phyloP scores from a whole-genome alignment of 2,888 invertebrate genomes.

The Noctua pronuba region DNA sequence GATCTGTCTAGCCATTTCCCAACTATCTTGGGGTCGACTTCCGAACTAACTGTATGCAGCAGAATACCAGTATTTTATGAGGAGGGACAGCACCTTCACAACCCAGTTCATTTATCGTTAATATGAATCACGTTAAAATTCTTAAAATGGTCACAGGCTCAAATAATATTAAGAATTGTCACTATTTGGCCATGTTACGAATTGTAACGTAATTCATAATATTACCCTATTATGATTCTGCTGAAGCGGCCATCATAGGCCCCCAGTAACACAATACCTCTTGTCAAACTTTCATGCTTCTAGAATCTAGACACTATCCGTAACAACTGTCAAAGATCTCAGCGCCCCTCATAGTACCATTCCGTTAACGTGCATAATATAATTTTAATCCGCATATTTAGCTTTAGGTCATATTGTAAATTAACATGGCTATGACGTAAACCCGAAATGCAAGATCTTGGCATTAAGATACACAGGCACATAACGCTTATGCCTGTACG shows the following conservation, averaged over 20 bases:
- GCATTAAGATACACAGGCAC: constrained; percentile 14
- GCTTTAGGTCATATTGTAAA: background rate
- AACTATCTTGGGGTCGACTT: background rate
- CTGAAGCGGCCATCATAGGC: too few species aligned
- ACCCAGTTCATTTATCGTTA: background rate
- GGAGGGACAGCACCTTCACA: background rate
- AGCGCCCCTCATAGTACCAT: background rate
- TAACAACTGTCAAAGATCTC: background rate
- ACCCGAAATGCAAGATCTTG: background rate
- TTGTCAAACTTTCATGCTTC: background rate
- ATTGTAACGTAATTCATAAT: too few species aligned
- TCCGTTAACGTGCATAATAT: background rate
- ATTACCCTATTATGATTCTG: too few species aligned
- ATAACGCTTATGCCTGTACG: background rate
- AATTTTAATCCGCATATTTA: background rate
- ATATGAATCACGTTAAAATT: too few species aligned
- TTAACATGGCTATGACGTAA: background rate
- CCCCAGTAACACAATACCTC: background rate
- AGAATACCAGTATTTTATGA: background rate
- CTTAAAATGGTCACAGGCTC: too few species aligned
- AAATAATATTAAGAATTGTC: too few species aligned
- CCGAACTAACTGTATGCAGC: background rate
- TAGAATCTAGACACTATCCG: background rate
- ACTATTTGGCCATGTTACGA: too few species aligned
- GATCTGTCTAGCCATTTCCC: background rate